Conservation (phyloP, 1,140 invertebrate genomes). For the Cotesia typhae region DNA sequence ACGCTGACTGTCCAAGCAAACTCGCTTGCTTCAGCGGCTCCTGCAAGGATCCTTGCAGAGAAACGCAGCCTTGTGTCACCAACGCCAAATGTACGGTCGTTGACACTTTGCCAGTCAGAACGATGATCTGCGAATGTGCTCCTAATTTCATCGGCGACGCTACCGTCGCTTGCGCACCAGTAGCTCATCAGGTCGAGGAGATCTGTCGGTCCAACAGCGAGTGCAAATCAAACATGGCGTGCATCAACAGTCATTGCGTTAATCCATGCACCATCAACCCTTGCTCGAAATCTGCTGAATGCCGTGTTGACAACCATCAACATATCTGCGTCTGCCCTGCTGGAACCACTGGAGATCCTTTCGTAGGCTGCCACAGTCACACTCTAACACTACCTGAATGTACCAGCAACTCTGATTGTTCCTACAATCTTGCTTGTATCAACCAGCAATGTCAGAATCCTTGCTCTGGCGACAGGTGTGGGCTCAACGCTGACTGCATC, state of each 20-base stretch:
- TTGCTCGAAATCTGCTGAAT: conserved; percentile 83
- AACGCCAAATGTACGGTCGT: conserved; percentile 84
- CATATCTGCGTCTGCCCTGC: conserved; percentile 80
- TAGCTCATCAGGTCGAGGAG: conserved; percentile 62
- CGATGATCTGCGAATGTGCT: conserved; percentile 86
- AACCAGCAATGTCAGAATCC: conserved; percentile 81
- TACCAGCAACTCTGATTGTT: conserved; percentile 76
- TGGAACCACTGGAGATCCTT: conserved; percentile 81
- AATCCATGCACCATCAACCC: conserved; percentile 81
- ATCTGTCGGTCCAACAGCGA: conserved; percentile 77
- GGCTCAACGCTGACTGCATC: conserved; percentile 79
- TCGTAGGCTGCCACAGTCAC: conserved; percentile 80
- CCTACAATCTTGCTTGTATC: conserved; percentile 80
- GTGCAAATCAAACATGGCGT: conserved; percentile 75
- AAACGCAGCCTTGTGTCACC: conserved; percentile 80
- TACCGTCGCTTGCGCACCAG: conserved; percentile 76
- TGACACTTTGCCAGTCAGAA: conserved; percentile 84
- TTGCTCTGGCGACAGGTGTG: conserved; percentile 82
- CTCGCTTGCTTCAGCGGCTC: conserved; percentile 82
- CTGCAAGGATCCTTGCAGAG: conserved; percentile 84
- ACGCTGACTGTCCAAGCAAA: conserved; percentile 85
- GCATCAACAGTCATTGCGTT: conserved; percentile 77
- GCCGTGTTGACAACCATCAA: conserved; percentile 77
- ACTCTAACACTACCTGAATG: conserved; percentile 69
- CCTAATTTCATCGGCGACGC: conserved; percentile 85